These are phyloP conservation scores for Alectoris magna DNA, from an alignment of 2,797 vertebrate genomes.

Conservation along the genomic window DNA sequence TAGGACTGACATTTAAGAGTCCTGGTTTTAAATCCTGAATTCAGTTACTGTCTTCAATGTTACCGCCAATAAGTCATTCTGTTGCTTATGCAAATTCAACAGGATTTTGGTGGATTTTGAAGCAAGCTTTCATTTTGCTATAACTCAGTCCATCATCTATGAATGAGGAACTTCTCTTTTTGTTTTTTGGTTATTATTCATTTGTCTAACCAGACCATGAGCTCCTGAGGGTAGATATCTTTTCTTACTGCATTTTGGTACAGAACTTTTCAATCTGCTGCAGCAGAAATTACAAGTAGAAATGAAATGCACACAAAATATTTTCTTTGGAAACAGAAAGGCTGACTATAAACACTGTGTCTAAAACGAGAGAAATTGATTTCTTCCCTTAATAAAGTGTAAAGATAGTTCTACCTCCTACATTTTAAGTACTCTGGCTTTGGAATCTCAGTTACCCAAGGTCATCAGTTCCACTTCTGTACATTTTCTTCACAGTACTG, in stretches of 20 bases:
- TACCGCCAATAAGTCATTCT: background rate
- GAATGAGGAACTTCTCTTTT: background rate
- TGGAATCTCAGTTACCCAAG: background rate
- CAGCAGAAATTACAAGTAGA: constrained; percentile 19
- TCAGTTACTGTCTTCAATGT: background rate
- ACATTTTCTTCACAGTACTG: background rate
- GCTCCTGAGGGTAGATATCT: background rate
- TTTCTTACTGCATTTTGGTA: background rate
- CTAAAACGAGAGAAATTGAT: background rate
- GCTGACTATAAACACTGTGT: background rate
- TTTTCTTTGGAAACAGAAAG: constrained; percentile 9
- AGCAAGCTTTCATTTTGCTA: constrained; percentile 1
- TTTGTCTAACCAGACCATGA: background rate
- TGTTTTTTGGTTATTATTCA: background rate
- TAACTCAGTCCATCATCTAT: background rate
- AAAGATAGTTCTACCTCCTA: background rate
- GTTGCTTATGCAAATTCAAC: background rate
- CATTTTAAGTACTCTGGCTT: background rate
- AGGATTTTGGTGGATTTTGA: background rate
- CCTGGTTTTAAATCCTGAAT: background rate
- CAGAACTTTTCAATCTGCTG: constrained; percentile 8
- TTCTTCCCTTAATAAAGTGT: background rate
- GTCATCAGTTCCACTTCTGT: constrained; percentile 23
- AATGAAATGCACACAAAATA: background rate
- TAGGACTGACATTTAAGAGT: background rate